Evolutionary conservation across 2,888 invertebrate genomes (phyloP).

Genomic region (Lumbricus terrestris): DNA sequence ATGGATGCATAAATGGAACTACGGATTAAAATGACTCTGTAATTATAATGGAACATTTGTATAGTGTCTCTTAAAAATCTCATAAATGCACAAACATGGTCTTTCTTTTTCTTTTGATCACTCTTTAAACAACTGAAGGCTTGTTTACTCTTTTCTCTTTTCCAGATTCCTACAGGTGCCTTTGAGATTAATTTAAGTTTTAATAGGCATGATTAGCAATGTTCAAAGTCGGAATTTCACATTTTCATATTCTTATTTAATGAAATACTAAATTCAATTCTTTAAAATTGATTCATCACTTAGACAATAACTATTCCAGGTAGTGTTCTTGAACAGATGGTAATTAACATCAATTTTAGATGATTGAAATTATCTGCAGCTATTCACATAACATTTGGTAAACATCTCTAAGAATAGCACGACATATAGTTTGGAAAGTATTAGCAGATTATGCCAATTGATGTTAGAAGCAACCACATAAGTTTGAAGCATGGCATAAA

Average conservation of each 20-base stretch:
- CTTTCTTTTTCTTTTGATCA: not conserved
- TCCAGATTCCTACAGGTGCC: not conserved
- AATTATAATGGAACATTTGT: not conserved
- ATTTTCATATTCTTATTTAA: too few species aligned
- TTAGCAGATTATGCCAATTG: not conserved
- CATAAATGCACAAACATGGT: not conserved
- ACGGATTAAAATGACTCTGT: not conserved
- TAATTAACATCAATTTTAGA: too few species aligned
- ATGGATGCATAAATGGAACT: not conserved
- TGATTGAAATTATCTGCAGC: too few species aligned
- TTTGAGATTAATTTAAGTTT: not conserved
- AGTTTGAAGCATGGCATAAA: not conserved
- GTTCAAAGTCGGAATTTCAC: too few species aligned
- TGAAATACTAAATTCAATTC: too few species aligned
- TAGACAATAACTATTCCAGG: too few species aligned
- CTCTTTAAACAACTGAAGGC: not conserved
- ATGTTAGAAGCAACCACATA: not conserved
- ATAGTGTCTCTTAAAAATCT: not conserved
- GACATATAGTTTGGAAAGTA: not conserved
- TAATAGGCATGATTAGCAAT: not conserved
- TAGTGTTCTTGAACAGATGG: too few species aligned
- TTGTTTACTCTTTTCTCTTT: not conserved
- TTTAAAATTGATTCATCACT: too few species aligned
- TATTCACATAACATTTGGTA: not conserved
- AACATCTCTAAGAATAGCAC: not conserved